phyloP scores from a whole-genome alignment of 23 tunicate species.

The Clavelina lepadiformis region DNA sequence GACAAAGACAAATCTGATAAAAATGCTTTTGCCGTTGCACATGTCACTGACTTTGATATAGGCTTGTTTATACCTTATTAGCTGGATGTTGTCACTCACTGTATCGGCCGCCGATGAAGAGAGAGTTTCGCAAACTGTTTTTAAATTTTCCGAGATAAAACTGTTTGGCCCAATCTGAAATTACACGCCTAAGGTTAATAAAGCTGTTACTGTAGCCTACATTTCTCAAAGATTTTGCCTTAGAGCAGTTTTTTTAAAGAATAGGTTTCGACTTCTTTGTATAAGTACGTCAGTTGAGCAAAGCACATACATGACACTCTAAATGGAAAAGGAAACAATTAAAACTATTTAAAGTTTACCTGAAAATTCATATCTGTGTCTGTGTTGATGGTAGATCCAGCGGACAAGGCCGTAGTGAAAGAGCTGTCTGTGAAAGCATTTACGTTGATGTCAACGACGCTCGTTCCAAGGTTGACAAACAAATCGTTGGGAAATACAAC shows the following conservation, averaged over 20 bases:
- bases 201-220: neutral
- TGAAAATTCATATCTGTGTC: conserved; percentile 3
- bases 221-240: too few relatives aligned
- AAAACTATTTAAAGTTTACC: neutral
- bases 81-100: too few relatives aligned
- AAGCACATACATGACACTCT: neutral
- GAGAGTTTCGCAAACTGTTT: conserved; percentile 20
- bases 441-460: conserved; percentile 1
- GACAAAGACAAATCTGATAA: too few relatives aligned
- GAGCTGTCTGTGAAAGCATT: conserved; percentile 10
- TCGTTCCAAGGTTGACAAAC: neutral
- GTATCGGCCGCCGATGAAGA: conserved; percentile 10
- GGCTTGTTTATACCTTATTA: too few relatives aligned
- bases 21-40: too few relatives aligned
- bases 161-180: conserved; percentile 16
- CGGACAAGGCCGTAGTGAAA: conserved; percentile 5
- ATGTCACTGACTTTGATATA: too few relatives aligned
- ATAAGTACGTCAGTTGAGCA: too few relatives aligned
- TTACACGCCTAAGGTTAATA: neutral
- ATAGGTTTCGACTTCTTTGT: too few relatives aligned
- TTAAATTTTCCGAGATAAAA: conserved; percentile 3
- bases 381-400: neutral
- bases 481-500: neutral
- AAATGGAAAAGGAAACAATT: neutral
- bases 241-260: too few relatives aligned